These are phyloP conservation scores for Glossosoma conforme DNA, from an alignment of 1,140 invertebrate species.

Conservation along the genomic window DNA sequence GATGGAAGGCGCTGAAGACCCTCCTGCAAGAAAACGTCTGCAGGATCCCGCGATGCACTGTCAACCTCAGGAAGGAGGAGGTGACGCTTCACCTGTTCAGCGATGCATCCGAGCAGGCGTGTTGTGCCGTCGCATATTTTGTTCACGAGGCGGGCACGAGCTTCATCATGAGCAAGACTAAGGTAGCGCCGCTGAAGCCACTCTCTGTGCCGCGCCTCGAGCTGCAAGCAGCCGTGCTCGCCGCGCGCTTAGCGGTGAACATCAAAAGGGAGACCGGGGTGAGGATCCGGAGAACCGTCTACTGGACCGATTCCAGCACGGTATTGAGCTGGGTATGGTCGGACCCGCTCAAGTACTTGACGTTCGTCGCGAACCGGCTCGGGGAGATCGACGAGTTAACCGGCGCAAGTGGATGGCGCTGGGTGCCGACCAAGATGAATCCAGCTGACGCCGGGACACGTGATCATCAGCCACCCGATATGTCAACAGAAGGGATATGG, in stretches of 20 bases:
- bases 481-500: no score
- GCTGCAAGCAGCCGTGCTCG: constrained; percentile 29
- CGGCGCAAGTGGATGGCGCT: constrained; percentile 24
- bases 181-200: constrained; percentile 30
- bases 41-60: no score
- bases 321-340: constrained; percentile 35
- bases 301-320: constrained; percentile 38
- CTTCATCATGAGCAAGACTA: no score
- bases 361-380: constrained; percentile 39
- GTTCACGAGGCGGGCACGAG: no score
- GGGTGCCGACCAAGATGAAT: constrained; percentile 31
- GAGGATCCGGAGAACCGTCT: constrained; percentile 3
- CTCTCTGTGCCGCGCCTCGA: constrained; percentile 31
- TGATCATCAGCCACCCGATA: no score
- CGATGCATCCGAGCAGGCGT: no score
- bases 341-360: constrained; percentile 30
- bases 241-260: constrained; percentile 12
- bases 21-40: no score
- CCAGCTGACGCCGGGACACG: constrained; percentile 34
- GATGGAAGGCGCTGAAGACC: no score
- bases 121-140: no score
- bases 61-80: no score
- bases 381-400: constrained; percentile 36
- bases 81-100: no score
- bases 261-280: constrained; percentile 13